A percentile compares a stretch with the other conserved stretches of the same genome.
phyloP scores from a whole-genome alignment of 2,888 invertebrate genomes.

The Steinernema carpocapsae region DNA sequence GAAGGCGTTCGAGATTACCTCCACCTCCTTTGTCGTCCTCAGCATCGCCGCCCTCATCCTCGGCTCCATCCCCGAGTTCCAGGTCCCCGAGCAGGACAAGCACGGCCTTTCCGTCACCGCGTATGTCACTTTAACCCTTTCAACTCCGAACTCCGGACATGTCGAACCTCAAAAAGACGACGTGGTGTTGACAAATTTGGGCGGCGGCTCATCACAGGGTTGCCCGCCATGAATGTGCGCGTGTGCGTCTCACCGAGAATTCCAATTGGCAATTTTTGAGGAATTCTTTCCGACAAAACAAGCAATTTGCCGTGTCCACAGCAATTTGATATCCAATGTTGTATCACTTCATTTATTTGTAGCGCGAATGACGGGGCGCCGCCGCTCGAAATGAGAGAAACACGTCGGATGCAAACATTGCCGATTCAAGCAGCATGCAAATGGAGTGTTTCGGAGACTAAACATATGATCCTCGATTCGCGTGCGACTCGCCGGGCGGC shows the following conservation, averaged over 20 bases:
- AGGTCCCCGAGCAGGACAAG: constrained; percentile 55
- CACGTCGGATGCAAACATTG: background rate
- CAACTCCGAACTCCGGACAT: background rate
- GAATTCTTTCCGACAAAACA: background rate
- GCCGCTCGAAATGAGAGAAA: background rate
- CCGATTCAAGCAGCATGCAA: background rate
- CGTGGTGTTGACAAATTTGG: too few species aligned
- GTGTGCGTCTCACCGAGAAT: background rate
- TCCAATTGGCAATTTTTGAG: background rate
- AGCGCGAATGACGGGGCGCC: background rate
- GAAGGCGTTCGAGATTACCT: constrained; percentile 68
- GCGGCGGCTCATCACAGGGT: too few species aligned
- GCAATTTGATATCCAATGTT: constrained; percentile 18
- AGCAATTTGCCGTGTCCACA: background rate
- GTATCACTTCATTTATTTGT: constrained; percentile 3
- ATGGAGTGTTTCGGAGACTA: too few species aligned
- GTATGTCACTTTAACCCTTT: constrained; percentile 1
- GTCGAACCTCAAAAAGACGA: too few species aligned
- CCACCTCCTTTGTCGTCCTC: constrained; percentile 67
- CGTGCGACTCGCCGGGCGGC: too few species aligned
- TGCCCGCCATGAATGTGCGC: too few species aligned
- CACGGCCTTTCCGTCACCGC: constrained; percentile 30
- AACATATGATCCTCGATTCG: too few species aligned
- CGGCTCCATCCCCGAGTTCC: constrained; percentile 67
- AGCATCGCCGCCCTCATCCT: constrained; percentile 66